Conservation (phyloP, 2,797 vertebrate genomes). For the Enteromius paludinosus region DNA sequence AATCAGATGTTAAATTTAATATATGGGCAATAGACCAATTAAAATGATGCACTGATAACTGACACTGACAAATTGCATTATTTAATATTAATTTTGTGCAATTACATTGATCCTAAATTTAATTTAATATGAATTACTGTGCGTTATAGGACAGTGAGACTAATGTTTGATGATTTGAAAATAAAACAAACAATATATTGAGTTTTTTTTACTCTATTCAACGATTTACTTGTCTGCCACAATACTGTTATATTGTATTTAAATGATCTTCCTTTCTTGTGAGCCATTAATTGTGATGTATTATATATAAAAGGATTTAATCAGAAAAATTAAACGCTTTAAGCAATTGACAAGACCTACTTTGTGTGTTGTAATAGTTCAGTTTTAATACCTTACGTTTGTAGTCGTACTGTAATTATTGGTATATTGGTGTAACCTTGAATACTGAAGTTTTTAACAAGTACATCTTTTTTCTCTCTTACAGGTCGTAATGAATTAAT, state of each 20-base stretch:
- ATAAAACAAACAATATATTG: background rate
- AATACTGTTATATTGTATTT: background rate
- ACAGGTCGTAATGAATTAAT: conserved; percentile 98
- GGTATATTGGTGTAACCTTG: background rate
- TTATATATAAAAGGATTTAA: background rate
- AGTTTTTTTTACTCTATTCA: background rate
- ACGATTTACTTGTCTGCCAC: background rate
- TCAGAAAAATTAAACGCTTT: background rate
- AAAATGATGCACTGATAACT: background rate
- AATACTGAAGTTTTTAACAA: background rate
- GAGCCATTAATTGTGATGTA: background rate
- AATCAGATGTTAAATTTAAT: background rate
- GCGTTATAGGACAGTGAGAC: background rate
- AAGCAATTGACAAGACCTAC: background rate
- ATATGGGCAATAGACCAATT: background rate
- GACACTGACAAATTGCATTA: background rate
- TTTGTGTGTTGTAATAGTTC: background rate
- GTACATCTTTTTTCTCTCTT: conserved; percentile 59
- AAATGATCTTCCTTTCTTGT: background rate
- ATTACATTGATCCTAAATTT: background rate
- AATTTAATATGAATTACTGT: background rate
- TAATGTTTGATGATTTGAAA: background rate
- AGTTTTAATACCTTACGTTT: background rate
- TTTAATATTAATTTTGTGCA: background rate
- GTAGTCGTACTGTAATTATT: background rate